Base-by-base conservation (phyloP, 2,797 vertebrate species). In the Melanogrammus aeglefinus region DNA sequence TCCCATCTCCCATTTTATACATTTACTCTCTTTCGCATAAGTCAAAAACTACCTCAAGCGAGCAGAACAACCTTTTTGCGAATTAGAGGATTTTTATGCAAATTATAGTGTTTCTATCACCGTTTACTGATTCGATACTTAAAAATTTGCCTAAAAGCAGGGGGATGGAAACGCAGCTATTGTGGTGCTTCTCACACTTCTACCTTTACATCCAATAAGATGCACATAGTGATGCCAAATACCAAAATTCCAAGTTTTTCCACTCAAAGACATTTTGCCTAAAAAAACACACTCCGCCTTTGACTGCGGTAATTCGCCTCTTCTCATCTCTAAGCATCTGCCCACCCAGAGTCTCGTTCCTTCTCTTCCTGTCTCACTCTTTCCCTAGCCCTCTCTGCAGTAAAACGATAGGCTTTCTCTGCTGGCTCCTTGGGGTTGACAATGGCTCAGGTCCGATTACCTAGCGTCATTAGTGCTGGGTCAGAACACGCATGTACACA, bases 401-500 rank as follows among this genome's bases (percentile, higher is more conserved):
- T 91, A 90, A 92, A 90, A 83, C 21, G 87, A 93, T 91, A 86
- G 88, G 86, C 83, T 90, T 88, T 76, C 76, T 76, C 84, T 75
- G 84, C 83, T 78, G 73, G 82, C 84, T 83, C 82, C 74, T 83
- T 83, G 79, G 81, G 81, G 85, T 91, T 92, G 89, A 93, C 89
- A 91, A 91, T 90, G 86, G 81, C 77, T 66, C 78, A 86, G 88
- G 87, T 92, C 91, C 83, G 79, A 83, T 92, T 93, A 92, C 91
- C 87, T 91, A 85, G 87, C 81, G 78, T 92, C 91, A 92, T 93
- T 92, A 93, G 89, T 85, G 83, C 83, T 78, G 85, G 80, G 81
- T 87, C 35, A 35, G 79, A 83, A 86, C 82, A 80, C 87, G 84
- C 77, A 51, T 21, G 66, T 12, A 71, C 75, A 51, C 77, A 81